A percentile compares a stretch with the other conserved stretches of the same genome.
Evolutionary conservation across 1,140 invertebrate species (phyloP).

Genomic region (Amphibalanus amphitrite): DNA sequence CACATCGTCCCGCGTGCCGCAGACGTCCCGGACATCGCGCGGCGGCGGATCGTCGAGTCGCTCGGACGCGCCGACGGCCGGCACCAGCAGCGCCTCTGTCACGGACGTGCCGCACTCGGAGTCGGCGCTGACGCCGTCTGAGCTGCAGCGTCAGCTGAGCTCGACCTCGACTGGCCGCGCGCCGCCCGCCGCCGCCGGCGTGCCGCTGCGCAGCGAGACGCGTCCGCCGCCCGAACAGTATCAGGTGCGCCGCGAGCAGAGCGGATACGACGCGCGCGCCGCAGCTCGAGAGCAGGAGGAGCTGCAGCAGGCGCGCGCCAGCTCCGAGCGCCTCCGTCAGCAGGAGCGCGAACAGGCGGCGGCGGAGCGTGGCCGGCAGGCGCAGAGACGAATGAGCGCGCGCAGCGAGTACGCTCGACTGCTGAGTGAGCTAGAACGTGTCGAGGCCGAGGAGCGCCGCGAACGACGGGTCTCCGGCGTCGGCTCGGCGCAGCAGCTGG

Average conservation of each 20-base stretch:
- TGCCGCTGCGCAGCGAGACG: neutral
- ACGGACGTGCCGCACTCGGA: conserved; percentile 1
- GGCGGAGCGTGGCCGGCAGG: neutral
- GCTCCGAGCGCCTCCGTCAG: neutral
- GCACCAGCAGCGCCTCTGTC: neutral
- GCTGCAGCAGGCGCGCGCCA: neutral
- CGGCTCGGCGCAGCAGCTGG: neutral
- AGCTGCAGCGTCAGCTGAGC: neutral
- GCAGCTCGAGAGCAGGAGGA: neutral
- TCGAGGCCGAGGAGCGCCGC: neutral
- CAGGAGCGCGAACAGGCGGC: neutral
- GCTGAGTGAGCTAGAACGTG: neutral
- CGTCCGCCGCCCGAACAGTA: neutral
- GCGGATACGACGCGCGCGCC: neutral
- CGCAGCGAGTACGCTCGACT: neutral
- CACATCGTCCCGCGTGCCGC: no score
- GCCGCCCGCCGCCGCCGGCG: neutral
- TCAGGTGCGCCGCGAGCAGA: neutral
- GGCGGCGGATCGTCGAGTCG: neutral
- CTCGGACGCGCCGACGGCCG: neutral
- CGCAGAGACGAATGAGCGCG: neutral
- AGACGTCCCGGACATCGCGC: neutral
- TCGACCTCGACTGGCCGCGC: neutral
- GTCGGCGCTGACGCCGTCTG: neutral
- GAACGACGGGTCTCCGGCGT: neutral